Conservation (phyloP, 2,888 invertebrate genomes). For the Microplitis manilae region DNA sequence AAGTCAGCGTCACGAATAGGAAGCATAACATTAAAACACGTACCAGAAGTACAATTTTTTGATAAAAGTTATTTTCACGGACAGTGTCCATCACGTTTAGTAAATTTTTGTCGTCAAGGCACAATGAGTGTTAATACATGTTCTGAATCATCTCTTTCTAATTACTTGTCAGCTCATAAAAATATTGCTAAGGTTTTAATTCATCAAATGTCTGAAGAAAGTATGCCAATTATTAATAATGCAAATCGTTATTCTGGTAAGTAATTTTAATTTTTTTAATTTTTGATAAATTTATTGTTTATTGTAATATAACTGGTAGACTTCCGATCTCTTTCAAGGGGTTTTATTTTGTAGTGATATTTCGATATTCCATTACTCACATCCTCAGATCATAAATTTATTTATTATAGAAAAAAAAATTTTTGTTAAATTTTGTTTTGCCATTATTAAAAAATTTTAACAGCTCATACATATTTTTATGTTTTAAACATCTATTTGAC, state of each 20-base stretch:
- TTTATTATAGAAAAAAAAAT: too few species aligned
- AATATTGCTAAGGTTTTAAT: constrained; percentile 60
- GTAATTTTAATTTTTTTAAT: not conserved
- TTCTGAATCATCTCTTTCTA: constrained; percentile 61
- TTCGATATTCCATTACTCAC: too few species aligned
- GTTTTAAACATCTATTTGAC: too few species aligned
- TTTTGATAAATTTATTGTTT: not conserved
- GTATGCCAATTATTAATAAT: constrained; percentile 58
- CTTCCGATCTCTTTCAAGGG: too few species aligned
- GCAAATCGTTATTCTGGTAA: constrained; percentile 66
- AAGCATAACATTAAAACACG: constrained; percentile 54
- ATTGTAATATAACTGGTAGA: not conserved
- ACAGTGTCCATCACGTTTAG: constrained; percentile 59
- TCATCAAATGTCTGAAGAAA: constrained; percentile 59
- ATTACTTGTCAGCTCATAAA: constrained; percentile 63
- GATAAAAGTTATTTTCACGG: constrained; percentile 59
- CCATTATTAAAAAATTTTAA: too few species aligned
- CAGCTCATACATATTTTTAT: too few species aligned
- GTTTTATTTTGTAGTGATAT: too few species aligned
- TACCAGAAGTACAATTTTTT: constrained; percentile 62
- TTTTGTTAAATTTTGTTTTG: too few species aligned
- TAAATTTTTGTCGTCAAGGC: constrained; percentile 61
- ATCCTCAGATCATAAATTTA: too few species aligned
- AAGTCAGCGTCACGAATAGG: constrained; percentile 61
- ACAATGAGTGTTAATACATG: constrained; percentile 63